Conservation (phyloP, 2,888 invertebrate genomes). For the Griposia aprilina region DNA sequence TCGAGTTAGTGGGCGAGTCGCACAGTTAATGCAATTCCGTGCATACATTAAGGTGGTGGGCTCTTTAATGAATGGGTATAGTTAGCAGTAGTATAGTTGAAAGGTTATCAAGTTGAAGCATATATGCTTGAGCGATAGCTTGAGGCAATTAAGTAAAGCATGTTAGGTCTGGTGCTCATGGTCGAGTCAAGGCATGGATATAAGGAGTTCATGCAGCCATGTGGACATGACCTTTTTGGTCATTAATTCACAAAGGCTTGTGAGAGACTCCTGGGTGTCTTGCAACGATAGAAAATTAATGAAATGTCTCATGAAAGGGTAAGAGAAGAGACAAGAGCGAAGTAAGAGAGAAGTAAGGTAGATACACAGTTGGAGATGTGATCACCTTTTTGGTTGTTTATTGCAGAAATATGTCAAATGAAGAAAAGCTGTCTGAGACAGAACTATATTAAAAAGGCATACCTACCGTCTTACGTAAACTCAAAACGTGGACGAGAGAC, state of each 20-base stretch:
- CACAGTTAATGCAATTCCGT: constrained; percentile 62
- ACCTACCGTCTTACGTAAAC: neutral
- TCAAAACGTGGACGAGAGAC: neutral
- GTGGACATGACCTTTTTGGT: neutral
- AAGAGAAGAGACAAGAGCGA: neutral
- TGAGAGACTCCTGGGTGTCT: neutral
- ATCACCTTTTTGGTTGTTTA: too few species aligned
- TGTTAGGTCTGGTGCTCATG: neutral
- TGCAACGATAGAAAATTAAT: neutral
- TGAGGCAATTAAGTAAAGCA: neutral
- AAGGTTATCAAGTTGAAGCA: constrained; percentile 30
- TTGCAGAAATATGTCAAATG: too few species aligned
- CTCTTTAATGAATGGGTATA: constrained; percentile 23
- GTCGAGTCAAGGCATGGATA: neutral
- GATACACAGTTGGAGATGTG: neutral
- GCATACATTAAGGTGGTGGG: constrained; percentile 54
- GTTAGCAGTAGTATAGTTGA: constrained; percentile 4
- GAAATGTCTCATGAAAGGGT: neutral
- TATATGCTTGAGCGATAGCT: constrained; percentile 18
- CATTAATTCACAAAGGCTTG: neutral
- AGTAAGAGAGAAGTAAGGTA: neutral
- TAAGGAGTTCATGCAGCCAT: neutral
- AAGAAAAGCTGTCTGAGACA: neutral
- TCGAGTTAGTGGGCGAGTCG: constrained; percentile 57
- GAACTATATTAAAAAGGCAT: neutral